Base-by-base conservation (phyloP, 2,888 invertebrate genomes). In the Priocnemis perturbator region DNA sequence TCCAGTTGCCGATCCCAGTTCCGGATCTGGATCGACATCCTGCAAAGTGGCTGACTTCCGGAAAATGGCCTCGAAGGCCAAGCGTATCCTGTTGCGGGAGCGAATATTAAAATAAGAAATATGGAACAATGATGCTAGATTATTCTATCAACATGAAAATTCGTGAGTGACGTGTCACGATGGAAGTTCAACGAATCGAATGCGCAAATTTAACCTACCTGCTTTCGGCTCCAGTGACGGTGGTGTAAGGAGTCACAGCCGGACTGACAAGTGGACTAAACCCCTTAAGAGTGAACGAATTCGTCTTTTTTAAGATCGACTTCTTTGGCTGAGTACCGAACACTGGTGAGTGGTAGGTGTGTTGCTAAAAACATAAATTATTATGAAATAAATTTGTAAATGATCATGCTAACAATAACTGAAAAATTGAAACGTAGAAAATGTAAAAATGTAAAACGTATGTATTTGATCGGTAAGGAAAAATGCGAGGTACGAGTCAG, bases 251-350 rank as follows among this genome's bases (percentile, higher is more conserved):
- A 21, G 91, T 91, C 0, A 89, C 89, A 20, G 88, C 89, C 0
- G 90, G 90, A 66, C 92, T 89, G 44, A 91, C 90, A 57, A 91
- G 89, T 2, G 93, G 92, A 69, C 91, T 90, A 83, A 92, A 93
- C 55, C 93, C 91, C 82, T 92, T 91, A 44, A 95, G 88, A 0
- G 95, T 95, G 90, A 97, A 97, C 9, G 96, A 97, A 89, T 96
- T 96, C 0, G 97, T 97, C 90, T 98, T 97, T 91, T 98, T 98
- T 72, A 98, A 90, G 85, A 98, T 98, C 0, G 97, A 97, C 87
- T 97, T 97, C 74, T 93, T 94, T 3, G 95, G 94, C 60, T 90
- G 90, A 4, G 88, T 85, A 20, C 90, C 91, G 77, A 91, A 90
- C 7, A 91, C 86, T 9, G 91, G 91, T 17, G 90, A 90, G 78